These are phyloP conservation scores for Hafferia zeledoni DNA, from an alignment of 2,797 vertebrate species.

Conservation along the genomic window DNA sequence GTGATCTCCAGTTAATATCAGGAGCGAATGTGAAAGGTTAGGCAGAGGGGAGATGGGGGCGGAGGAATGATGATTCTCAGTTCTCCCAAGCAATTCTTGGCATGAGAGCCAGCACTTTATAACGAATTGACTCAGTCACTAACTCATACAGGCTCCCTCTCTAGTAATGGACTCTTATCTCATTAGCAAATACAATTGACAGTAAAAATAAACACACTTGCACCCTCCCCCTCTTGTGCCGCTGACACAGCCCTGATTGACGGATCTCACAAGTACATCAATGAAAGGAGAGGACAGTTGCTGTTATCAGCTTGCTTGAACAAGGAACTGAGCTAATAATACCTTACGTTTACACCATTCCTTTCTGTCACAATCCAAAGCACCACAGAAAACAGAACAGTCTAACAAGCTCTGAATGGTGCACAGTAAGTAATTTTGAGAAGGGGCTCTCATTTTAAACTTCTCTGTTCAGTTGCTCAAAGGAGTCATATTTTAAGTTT, in stretches of 20 bases:
- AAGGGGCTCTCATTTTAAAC: constrained; percentile 25
- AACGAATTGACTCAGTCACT: constrained; percentile 43
- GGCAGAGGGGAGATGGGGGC: constrained; percentile 17
- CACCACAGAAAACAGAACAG: not conserved
- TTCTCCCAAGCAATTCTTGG: constrained; percentile 32
- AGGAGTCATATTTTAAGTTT: constrained; percentile 36
- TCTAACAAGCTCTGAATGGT: constrained; percentile 10
- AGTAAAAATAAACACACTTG: constrained; percentile 52
- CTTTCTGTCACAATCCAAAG: not conserved
- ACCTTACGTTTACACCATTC: constrained; percentile 35
- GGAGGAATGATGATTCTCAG: constrained; percentile 40
- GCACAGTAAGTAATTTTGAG: constrained; percentile 21
- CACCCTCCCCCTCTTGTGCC: not conserved
- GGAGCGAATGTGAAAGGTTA: constrained; percentile 12
- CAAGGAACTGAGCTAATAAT: not conserved
- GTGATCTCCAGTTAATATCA: constrained; percentile 56
- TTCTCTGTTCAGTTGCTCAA: constrained; percentile 13
- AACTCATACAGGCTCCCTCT: constrained; percentile 5
- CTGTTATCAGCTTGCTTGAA: constrained; percentile 1
- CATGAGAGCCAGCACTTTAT: constrained; percentile 3
- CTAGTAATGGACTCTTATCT: constrained; percentile 46
- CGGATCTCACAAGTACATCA: not conserved
- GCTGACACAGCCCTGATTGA: constrained; percentile 54
- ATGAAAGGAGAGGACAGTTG: constrained; percentile 31
- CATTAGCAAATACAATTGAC: constrained; percentile 48